Evolutionary conservation across 2,797 vertebrate genomes (phyloP), one percentile per base, ranked within the genome.

Genomic region (Enteromius treurensis): DNA sequence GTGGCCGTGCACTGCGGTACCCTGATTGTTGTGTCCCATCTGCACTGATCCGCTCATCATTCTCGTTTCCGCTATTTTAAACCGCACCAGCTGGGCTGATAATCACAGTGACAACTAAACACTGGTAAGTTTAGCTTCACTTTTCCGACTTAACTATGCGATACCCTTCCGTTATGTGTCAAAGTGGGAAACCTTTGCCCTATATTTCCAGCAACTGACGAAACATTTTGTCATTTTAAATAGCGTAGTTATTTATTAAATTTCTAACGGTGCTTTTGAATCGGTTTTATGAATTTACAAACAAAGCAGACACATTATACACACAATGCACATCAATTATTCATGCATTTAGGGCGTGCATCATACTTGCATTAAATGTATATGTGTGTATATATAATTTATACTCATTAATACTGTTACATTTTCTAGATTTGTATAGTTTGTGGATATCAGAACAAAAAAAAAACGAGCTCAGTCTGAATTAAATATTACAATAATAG

Each of bases 1-100:
- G 74, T 82, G 84, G 40, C 65, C 29, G 58, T 26, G 17, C 42
- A 87, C 73, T 86, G 86, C 84, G 80, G 74, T 74, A 85, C 77
- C 37, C 49, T 67, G 62, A 32, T 65, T 87, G 13, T 78, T 49
- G n/a, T 62, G 53, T 70, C 23, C 42, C 58, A 19, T 70, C 75
- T 62, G 19, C 64, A 10, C 64, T 11, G 34, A 47, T 58, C 34
- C 1, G 49, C 7, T 60, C 75, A 69, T 83, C 51, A 49, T 60
- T 77, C 13, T 32, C 15, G 32, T 69, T 21, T 60, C 17, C 37
- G 14, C 23, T 34, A 8, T 34, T 37, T 55, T 58, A 34, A 34
- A 60, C 49, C 47, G 19, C 65, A 21, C 7, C 2, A 29, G 13
- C 21, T 58, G 29, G 29, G 10, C 14, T 32, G 32, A 37, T 29